Percentiles rank a stretch among this genome's conserved stretches.
phyloP scores from a whole-genome alignment of 2,113 vertebrate species.

The Xyrauchen texanus region DNA sequence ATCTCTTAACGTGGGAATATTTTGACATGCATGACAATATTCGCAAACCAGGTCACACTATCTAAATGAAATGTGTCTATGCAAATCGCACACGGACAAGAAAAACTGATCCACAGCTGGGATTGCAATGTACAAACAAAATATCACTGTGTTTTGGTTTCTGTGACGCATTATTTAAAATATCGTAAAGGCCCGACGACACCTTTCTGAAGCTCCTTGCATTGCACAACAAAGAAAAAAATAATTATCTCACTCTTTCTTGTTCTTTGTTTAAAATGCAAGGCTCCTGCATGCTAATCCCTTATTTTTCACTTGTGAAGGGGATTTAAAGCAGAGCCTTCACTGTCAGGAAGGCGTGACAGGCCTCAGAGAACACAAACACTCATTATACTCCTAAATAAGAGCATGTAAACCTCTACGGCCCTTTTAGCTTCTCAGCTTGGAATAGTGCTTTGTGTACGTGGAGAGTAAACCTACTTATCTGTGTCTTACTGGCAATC shows the following conservation, averaged over 20 bases:
- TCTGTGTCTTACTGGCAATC: conserved; percentile 63
- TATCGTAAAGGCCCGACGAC: conserved; percentile 9
- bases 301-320: conserved; percentile 66
- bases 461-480: conserved; percentile 63
- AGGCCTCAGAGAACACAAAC: conserved; percentile 62
- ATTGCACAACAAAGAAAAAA: conserved; percentile 27
- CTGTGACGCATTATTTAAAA: conserved; percentile 10
- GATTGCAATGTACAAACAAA: neutral
- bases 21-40: conserved; percentile 68
- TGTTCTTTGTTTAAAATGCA: conserved; percentile 59
- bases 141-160: neutral
- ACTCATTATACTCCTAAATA: conserved; percentile 64
- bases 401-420: conserved; percentile 64
- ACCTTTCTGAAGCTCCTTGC: conserved; percentile 35
- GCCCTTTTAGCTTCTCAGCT: conserved; percentile 66
- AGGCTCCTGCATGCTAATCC: conserved; percentile 67
- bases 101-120: neutral
- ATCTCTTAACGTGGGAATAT: conserved; percentile 69
- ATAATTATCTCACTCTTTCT: conserved; percentile 49
- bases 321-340: conserved; percentile 63
- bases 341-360: conserved; percentile 61
- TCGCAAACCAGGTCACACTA: conserved; percentile 71
- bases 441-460: conserved; percentile 57
- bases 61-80: conserved; percentile 58
- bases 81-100: conserved; percentile 39